Evolutionary conservation across 2,113 vertebrate genomes (phyloP).

Genomic region (Petromus typicus): DNA sequence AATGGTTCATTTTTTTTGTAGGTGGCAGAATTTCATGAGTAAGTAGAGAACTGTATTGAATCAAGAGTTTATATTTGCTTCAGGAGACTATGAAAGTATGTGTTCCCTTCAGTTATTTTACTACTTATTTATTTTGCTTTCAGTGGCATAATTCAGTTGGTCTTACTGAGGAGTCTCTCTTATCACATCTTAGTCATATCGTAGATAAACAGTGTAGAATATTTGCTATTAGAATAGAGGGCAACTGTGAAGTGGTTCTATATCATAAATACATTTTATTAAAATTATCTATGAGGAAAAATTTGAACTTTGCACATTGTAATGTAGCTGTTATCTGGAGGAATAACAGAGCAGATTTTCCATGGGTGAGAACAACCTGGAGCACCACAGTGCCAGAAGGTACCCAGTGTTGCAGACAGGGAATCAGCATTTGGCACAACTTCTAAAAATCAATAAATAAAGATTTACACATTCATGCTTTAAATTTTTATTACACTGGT

Average conservation of each 20-base stretch:
- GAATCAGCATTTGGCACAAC: conserved; percentile 17
- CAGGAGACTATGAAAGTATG: background rate
- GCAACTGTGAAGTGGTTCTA: conserved; percentile 19
- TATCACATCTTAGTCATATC: background rate
- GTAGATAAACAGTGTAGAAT: background rate
- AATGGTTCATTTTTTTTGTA: background rate
- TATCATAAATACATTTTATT: conserved; percentile 6
- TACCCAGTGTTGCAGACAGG: conserved; percentile 46
- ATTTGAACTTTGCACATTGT: conserved; percentile 47
- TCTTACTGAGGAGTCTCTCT: background rate
- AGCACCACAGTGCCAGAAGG: conserved; percentile 56
- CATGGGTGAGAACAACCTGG: conserved; percentile 63
- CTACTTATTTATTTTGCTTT: background rate
- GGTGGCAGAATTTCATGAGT: background rate
- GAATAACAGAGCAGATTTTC: conserved; percentile 68
- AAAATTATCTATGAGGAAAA: conserved; percentile 16
- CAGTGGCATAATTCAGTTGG: background rate
- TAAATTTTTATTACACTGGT: conserved; percentile 18
- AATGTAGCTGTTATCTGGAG: conserved; percentile 45
- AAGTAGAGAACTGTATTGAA: background rate
- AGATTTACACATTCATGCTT: background rate
- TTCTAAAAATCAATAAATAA: conserved; percentile 40
- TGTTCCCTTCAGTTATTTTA: background rate
- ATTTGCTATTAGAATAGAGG: background rate
- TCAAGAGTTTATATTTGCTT: background rate